Conservation (phyloP, 1,140 invertebrate species). For the Cydia splendana region DNA sequence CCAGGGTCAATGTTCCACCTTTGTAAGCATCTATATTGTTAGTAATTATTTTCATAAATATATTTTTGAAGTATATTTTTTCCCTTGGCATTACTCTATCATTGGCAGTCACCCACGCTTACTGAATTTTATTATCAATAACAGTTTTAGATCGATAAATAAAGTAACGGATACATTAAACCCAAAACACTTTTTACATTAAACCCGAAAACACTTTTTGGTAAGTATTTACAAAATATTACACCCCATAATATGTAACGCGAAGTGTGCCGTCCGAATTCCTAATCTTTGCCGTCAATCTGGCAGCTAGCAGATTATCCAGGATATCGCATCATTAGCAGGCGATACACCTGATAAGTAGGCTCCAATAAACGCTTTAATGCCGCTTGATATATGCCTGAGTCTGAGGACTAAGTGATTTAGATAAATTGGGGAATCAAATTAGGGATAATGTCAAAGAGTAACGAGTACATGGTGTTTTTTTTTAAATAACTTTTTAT, state of each 20-base stretch:
- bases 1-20: no score
- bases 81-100: no score
- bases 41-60: no score
- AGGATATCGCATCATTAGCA: conserved; percentile 61
- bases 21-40: no score
- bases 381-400: conserved; percentile 24
- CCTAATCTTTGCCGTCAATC: conserved; percentile 36
- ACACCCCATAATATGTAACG: not conserved
- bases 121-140: no score
- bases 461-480: not conserved
- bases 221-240: not conserved
- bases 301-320: conserved; percentile 60
- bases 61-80: no score
- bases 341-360: conserved; percentile 67
- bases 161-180: no score
- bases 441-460: not conserved
- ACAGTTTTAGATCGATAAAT: no score
- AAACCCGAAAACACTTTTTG: no score
- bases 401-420: conserved; percentile 27
- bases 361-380: conserved; percentile 27
- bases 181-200: no score
- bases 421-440: conserved; percentile 13
- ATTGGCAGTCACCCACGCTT: no score
- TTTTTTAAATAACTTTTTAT: no score
- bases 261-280: not conserved